Evolutionary conservation across 2,888 invertebrate genomes (phyloP).

Genomic region (Acanthoscelides obtectus): DNA sequence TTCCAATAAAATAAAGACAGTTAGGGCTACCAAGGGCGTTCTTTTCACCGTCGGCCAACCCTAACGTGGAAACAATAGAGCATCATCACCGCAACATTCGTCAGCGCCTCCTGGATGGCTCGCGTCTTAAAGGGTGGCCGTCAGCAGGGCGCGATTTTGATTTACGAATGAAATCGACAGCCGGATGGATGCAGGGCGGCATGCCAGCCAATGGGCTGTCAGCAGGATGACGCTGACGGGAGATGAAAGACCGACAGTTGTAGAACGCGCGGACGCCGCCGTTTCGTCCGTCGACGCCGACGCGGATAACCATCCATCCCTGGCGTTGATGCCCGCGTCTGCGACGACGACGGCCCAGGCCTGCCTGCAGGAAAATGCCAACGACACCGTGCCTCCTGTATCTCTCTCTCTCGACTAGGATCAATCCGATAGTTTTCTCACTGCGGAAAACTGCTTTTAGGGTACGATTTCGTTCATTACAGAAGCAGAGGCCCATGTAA

Average conservation of each 20-base stretch:
- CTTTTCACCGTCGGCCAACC: background rate
- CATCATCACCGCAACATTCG: background rate
- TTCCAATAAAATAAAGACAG: no score
- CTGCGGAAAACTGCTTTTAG: no score
- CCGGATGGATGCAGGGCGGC: slow-evolving; percentile 41
- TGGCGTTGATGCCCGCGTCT: background rate
- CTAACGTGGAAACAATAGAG: slow-evolving; percentile 1
- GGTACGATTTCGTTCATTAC: no score
- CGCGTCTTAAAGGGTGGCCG: background rate
- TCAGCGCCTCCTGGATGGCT: background rate
- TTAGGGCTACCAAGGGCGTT: no score
- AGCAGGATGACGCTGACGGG: slow-evolving; percentile 37
- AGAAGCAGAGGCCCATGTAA: no score
- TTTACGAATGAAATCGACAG: slow-evolving; percentile 50
- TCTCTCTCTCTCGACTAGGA: background rate
- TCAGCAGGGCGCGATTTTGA: slow-evolving; percentile 42
- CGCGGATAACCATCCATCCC: background rate
- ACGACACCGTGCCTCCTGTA: background rate
- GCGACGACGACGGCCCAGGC: background rate
- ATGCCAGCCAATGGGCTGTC: slow-evolving; percentile 39
- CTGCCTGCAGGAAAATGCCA: background rate
- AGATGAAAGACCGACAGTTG: slow-evolving; percentile 27
- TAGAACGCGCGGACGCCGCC: slow-evolving; percentile 18
- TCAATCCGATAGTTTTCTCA: background rate
- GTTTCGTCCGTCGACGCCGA: background rate